phyloP scores from a whole-genome alignment of 2,113 vertebrate species.

The Sebastes fasciatus region DNA sequence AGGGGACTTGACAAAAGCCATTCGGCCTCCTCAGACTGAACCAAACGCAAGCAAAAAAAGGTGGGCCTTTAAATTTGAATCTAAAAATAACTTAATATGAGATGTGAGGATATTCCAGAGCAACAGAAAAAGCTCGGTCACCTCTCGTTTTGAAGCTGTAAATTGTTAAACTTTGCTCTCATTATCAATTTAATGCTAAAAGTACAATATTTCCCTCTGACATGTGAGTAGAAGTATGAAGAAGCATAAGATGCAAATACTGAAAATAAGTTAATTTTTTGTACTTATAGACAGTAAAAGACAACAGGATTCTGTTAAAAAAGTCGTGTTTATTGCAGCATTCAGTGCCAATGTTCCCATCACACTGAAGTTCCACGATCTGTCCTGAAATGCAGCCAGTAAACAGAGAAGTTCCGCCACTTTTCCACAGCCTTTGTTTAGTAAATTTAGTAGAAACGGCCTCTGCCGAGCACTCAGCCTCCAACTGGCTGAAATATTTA shows the following conservation, averaged over 20 bases:
- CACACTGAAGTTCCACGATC: neutral
- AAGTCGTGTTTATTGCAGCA: neutral
- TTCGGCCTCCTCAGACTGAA: too few species aligned
- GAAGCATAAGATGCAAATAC: neutral
- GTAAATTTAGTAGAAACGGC: neutral
- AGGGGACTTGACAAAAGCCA: too few species aligned
- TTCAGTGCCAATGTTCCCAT: neutral
- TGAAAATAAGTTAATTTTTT: neutral
- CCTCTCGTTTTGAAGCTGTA: too few species aligned
- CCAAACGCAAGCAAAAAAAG: too few species aligned
- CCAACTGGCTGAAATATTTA: constrained; percentile 34
- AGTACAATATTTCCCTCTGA: neutral
- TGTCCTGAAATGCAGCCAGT: neutral
- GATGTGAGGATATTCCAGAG: too few species aligned
- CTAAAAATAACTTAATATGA: too few species aligned
- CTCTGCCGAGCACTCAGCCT: neutral
- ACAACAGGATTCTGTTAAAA: neutral
- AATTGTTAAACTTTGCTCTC: too few species aligned
- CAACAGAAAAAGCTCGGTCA: too few species aligned
- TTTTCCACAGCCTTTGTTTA: neutral
- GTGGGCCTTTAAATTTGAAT: too few species aligned
- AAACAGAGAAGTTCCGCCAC: neutral
- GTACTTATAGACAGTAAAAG: neutral
- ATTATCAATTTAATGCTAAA: neutral
- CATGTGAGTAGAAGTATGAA: neutral